These are phyloP conservation scores for Agonopterix subpropinquella DNA, from an alignment of 2,888 invertebrate species.

Conservation along the genomic window DNA sequence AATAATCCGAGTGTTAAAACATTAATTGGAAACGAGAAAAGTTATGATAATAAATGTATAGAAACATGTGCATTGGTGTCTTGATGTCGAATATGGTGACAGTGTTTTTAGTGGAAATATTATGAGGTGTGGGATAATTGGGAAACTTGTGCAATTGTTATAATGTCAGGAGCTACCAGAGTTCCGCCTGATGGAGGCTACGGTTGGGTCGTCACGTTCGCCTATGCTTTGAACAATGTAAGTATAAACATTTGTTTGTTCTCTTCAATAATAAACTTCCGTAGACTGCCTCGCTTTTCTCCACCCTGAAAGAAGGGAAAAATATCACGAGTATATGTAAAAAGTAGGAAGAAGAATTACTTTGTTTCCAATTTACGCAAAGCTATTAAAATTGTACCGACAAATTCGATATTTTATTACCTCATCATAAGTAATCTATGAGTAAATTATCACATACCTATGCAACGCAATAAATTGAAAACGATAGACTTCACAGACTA, in stretches of 20 bases:
- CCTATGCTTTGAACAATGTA: constrained; percentile 77
- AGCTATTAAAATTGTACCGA: too few species aligned
- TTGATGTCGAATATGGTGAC: neutral
- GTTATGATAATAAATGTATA: constrained; percentile 4
- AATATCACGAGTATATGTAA: too few species aligned
- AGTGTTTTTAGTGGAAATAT: neutral
- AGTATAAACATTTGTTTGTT: constrained; percentile 40
- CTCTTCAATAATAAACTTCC: neutral
- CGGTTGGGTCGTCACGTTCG: constrained; percentile 79
- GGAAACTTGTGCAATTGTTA: constrained; percentile 16
- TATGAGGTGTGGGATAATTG: neutral
- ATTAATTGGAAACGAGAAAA: constrained; percentile 2
- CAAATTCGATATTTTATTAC: too few species aligned
- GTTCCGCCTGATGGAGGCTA: constrained; percentile 80
- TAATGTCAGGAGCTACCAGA: constrained; percentile 40
- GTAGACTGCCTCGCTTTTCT: neutral
- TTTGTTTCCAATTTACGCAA: too few species aligned
- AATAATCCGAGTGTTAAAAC: constrained; percentile 10
- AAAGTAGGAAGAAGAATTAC: too few species aligned
- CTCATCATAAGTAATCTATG: too few species aligned
- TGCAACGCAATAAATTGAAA: too few species aligned
- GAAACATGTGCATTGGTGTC: constrained; percentile 1
- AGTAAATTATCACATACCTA: too few species aligned
- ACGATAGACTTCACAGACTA: too few species aligned
- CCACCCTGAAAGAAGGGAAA: too few species aligned